phyloP scores from a whole-genome alignment of 2,113 vertebrate genomes.

The Gymnocephalus cernua region DNA sequence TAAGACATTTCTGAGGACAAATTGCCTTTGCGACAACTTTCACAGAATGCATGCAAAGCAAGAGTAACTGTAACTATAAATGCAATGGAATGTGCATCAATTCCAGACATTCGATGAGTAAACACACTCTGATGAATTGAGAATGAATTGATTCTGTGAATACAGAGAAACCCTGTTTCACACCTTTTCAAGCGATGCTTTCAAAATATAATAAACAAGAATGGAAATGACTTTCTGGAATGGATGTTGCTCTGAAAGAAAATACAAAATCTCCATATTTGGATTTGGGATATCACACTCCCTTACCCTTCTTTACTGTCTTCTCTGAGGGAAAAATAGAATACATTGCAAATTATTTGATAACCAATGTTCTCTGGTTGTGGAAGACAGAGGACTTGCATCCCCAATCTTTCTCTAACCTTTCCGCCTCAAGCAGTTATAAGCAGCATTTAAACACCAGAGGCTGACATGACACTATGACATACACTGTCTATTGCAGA shows the following conservation, averaged over 20 bases:
- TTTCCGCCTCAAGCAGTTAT: background rate
- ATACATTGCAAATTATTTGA: background rate
- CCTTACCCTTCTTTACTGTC: background rate
- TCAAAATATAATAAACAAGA: constrained; percentile 31
- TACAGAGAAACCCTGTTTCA: background rate
- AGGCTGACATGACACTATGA: background rate
- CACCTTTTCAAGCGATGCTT: background rate
- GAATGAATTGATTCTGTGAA: constrained; percentile 35
- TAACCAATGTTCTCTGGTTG: background rate
- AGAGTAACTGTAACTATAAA: constrained; percentile 19
- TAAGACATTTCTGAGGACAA: constrained; percentile 42
- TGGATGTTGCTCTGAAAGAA: background rate
- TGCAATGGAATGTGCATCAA: constrained; percentile 48
- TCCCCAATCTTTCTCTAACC: background rate
- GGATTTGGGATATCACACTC: background rate
- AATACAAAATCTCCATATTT: background rate
- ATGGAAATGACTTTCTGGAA: constrained; percentile 16
- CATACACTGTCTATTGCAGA: constrained; percentile 3
- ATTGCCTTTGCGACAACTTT: constrained; percentile 42
- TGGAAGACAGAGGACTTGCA: background rate
- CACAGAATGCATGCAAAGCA: constrained; percentile 46
- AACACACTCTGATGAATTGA: constrained; percentile 14
- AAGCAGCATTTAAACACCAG: background rate
- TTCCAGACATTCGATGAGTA: constrained; percentile 26
- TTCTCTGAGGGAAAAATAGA: background rate